These are phyloP conservation scores for Tigriopus japonicus DNA, from an alignment of 1,140 invertebrate species.

Conservation along the genomic window DNA sequence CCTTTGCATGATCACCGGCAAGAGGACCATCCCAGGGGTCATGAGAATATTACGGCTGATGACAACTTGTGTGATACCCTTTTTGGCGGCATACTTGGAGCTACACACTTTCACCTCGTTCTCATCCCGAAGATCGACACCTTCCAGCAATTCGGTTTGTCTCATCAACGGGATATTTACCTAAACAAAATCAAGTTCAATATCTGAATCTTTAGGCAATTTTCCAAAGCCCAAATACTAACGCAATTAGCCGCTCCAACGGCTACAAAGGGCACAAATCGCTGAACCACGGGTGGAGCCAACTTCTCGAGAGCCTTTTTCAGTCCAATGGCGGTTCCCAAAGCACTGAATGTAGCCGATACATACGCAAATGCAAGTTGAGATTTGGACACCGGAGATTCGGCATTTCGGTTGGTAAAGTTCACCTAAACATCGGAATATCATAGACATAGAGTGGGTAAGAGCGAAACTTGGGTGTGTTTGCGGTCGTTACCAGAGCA, in stretches of 20 bases:
- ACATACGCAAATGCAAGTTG: slow-evolving; percentile 37
- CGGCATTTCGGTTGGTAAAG: slow-evolving; percentile 89
- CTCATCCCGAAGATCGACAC: slow-evolving; percentile 42
- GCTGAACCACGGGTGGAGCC: slow-evolving; percentile 33
- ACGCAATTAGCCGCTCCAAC: slow-evolving; percentile 84
- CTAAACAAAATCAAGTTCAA: slow-evolving; percentile 10
- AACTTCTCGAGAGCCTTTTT: slow-evolving; percentile 44
- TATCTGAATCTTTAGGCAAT: no score
- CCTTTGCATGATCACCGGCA: slow-evolving; percentile 57
- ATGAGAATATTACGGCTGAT: slow-evolving; percentile 38
- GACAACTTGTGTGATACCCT: slow-evolving; percentile 35
- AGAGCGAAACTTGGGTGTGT: no score
- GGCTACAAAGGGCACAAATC: slow-evolving; percentile 86
- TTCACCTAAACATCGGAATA: slow-evolving; percentile 53
- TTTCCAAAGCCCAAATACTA: no score
- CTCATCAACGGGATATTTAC: slow-evolving; percentile 96
- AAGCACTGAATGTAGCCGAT: slow-evolving; percentile 77
- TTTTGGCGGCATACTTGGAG: slow-evolving; percentile 37
- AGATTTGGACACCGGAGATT: slow-evolving; percentile 18
- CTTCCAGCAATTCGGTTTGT: slow-evolving; percentile 6
- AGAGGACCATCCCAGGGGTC: slow-evolving; percentile 35
- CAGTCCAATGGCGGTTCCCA: slow-evolving; percentile 62
- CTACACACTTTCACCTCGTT: slow-evolving; percentile 53
- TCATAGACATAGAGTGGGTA: no score
- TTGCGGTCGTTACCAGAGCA: slow-evolving; percentile 41